Percentiles rank a stretch among this genome's conserved stretches.
Conservation (phyloP, 2,888 invertebrate species). For the Buathra laborator region DNA sequence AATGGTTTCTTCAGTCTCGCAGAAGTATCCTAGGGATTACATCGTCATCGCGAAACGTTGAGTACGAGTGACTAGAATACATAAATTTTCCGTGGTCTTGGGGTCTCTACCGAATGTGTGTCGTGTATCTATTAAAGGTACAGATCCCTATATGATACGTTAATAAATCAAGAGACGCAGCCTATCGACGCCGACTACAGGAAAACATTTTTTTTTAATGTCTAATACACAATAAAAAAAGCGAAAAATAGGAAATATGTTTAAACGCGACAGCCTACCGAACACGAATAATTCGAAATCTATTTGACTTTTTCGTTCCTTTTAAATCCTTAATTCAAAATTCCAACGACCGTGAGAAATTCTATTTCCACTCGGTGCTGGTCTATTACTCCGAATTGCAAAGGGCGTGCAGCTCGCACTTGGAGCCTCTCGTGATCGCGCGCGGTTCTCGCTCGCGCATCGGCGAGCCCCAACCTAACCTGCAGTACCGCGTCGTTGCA, state of each 20-base stretch:
- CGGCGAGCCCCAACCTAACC: conserved; percentile 72
- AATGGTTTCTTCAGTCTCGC: conserved; percentile 29
- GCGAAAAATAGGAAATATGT: background rate
- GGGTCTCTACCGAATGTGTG: background rate
- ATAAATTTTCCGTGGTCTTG: conserved; percentile 49
- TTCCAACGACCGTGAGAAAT: conserved; percentile 41
- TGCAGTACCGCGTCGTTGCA: conserved; percentile 71
- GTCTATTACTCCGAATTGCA: conserved; percentile 12
- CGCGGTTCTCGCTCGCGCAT: conserved; percentile 52
- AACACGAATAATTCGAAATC: background rate
- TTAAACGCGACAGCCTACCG: background rate
- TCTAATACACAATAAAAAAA: background rate
- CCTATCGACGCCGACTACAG: background rate
- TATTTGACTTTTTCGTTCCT: background rate
- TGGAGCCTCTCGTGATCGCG: conserved; percentile 39
- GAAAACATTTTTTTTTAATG: background rate
- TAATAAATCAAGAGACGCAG: background rate
- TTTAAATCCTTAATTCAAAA: conserved; percentile 33
- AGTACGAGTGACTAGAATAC: conserved; percentile 55
- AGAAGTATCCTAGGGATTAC: conserved; percentile 62
- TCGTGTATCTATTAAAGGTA: background rate
- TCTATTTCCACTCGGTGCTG: conserved; percentile 25
- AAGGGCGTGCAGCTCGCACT: conserved; percentile 37
- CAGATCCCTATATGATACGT: background rate
- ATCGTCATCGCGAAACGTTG: conserved; percentile 57